Evolutionary conservation across 2,797 vertebrate genomes (phyloP), one percentile per base, ranked within the genome.

Genomic region (Todus mexicanus): DNA sequence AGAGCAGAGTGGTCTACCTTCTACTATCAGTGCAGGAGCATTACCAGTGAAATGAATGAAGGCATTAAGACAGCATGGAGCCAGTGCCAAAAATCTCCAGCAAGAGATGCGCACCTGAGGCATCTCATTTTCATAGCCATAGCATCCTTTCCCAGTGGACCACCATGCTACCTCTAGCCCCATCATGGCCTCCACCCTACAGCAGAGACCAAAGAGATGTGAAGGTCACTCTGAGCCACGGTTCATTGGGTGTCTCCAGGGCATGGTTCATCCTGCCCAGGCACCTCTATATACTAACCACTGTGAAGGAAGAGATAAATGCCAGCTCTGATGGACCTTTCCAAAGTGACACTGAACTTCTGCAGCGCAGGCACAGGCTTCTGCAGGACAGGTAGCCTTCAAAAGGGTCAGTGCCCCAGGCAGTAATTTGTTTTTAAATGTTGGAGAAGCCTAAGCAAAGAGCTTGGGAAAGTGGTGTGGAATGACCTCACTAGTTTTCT

Each of bases 401-500:
- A 42, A 57, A 65, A 66, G 26, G 60, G 6, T 7, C 72, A 23
- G 25, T 7, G 29, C 16, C 51, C 23, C 0, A 0, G 23, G 40
- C 15, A 63, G 3, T 29, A 47, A 80, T 57, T 54, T 79, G 25
- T 20, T 84, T 89, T 66, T 51, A 43, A 83, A 84, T 22, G 26
- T 0, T 80, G 42, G 35, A 75, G 54, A 64, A 50, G 47, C n/a
- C 33, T 68, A 33, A 15, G 59, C 26, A 86, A 81, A 84, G 42
- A 61, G 7, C 33, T 87, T 12, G 5, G 68, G 72, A 90, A 91
- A 81, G 23, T 54, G 35, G 37, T 54, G 31, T 43, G 47, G 82
- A 51, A 75, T 60, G 11, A 48, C 40, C 9, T 9, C 43, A 21
- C 11, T 60, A 15, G 17, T 84, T 85, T 87, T 85, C 61, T 83